Evolutionary conservation across 2,797 vertebrate genomes (phyloP).

Genomic region (Myotis vivesi): DNA sequence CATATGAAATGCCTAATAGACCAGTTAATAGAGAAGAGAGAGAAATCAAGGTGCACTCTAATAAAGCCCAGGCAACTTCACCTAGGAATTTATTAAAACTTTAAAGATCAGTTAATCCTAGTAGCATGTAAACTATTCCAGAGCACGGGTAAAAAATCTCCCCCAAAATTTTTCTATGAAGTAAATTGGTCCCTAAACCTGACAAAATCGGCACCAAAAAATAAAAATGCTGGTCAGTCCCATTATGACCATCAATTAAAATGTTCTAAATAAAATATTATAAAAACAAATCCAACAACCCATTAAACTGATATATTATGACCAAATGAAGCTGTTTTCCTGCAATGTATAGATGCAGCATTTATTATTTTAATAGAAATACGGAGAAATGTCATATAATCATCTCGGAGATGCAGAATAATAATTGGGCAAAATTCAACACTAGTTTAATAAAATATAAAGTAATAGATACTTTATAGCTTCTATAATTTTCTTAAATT

Average conservation of each 20-base stretch:
- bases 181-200: neutral
- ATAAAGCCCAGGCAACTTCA: neutral
- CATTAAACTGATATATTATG: neutral
- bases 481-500: neutral
- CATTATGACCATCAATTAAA: neutral
- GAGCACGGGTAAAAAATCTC: neutral
- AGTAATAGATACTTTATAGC: neutral
- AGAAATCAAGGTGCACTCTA: neutral
- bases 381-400: neutral
- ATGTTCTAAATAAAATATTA: constrained; percentile 8
- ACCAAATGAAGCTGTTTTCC: constrained; percentile 10
- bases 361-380: constrained; percentile 30
- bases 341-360: neutral
- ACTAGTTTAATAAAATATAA: neutral
- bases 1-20: neutral
- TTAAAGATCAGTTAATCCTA: neutral
- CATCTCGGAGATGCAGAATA: neutral
- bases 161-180: neutral
- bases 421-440: neutral
- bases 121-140: neutral
- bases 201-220: neutral
- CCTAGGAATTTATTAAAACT: neutral
- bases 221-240: neutral
- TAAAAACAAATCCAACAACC: neutral
- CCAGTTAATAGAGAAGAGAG: neutral